phyloP scores from a whole-genome alignment of 2,113 vertebrate genomes.

The Trematocara nigrifrons region DNA sequence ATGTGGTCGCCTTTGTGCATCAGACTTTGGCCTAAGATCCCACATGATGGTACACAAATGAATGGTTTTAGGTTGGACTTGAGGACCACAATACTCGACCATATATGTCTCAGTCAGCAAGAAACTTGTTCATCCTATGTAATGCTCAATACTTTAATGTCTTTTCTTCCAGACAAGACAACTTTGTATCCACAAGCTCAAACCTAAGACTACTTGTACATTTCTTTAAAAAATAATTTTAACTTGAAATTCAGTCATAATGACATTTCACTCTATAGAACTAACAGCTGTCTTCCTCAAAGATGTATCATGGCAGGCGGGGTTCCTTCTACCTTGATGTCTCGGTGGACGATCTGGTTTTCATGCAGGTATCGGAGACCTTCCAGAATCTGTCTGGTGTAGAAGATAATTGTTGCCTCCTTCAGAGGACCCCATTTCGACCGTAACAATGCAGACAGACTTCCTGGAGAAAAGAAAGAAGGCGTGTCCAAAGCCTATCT shows the following conservation, averaged over 20 bases:
- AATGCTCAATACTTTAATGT: not conserved
- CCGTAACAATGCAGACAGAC: constrained; percentile 91
- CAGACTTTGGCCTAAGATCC: not conserved
- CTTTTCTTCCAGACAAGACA: not conserved
- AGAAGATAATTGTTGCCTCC: constrained; percentile 96
- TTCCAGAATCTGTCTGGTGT: constrained; percentile 97
- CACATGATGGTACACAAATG: not conserved
- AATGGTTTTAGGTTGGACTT: not conserved
- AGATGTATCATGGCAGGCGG: not conserved
- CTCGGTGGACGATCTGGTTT: constrained; percentile 96
- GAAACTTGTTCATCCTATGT: not conserved
- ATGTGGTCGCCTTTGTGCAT: not conserved
- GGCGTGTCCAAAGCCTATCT: constrained; percentile 31
- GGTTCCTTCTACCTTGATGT: constrained; percentile 85
- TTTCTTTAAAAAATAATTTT: not conserved
- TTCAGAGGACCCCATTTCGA: constrained; percentile 98
- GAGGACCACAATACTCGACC: not conserved
- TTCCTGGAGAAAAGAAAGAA: constrained; percentile 75
- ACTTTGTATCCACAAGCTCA: not conserved
- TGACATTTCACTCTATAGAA: not conserved
- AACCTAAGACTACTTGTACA: not conserved
- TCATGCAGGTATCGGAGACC: constrained; percentile 96
- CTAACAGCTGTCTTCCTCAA: not conserved
- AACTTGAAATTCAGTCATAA: not conserved
- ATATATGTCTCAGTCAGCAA: not conserved